Evolutionary conservation across 2,113 vertebrate species (phyloP).

Genomic region (Stegastes partitus): DNA sequence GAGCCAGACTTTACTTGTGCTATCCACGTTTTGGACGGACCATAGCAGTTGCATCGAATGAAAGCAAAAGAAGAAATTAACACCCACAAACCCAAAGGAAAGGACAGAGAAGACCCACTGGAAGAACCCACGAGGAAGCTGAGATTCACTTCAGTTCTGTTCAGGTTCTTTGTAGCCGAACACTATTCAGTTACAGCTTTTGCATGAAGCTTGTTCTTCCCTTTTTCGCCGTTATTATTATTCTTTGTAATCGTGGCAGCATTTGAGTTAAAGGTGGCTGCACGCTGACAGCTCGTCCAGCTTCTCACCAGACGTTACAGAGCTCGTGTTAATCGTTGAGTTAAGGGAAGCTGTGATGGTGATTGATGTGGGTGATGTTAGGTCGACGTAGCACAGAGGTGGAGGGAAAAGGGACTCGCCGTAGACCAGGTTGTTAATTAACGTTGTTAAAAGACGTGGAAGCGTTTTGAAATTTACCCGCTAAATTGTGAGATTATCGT

Average conservation of each 20-base stretch:
- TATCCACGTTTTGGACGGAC: too few relatives aligned
- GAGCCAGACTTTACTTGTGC: too few relatives aligned
- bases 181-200: background rate
- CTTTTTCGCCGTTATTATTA: background rate
- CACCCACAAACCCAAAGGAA: conserved; percentile 32
- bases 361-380: conserved; percentile 62
- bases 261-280: background rate
- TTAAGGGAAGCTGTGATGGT: conserved; percentile 56
- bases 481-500: background rate
- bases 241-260: background rate
- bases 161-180: conserved; percentile 33
- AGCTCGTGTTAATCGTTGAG: conserved; percentile 20
- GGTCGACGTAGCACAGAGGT: conserved; percentile 22
- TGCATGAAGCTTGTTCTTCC: background rate
- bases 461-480: background rate
- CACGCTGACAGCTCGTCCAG: background rate
- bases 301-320: conserved; percentile 5
- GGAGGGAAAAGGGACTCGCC: conserved; percentile 1
- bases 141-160: conserved; percentile 72
- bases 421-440: conserved; percentile 35
- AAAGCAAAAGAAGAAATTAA: background rate
- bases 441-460: conserved; percentile 14
- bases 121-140: conserved; percentile 58
- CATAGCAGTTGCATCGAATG: background rate
- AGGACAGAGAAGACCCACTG: conserved; percentile 74